Conservation (phyloP, 2,113 vertebrate genomes). For the Poeciliopsis turrubarensis region DNA sequence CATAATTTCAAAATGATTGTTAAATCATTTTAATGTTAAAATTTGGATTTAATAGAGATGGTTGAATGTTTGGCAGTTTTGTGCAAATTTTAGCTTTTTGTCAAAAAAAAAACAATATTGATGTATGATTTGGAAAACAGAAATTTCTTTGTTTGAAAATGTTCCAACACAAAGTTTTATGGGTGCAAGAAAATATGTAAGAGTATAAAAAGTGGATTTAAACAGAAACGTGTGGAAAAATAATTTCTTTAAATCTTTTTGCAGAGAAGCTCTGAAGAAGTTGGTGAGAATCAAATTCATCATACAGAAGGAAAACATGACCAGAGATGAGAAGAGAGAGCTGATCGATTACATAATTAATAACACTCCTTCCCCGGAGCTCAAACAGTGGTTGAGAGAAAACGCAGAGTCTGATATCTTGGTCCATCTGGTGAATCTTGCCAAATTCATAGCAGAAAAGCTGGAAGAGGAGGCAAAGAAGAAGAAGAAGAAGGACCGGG, state of each 20-base stretch:
- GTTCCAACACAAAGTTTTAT: too few relatives aligned
- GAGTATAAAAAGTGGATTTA: too few relatives aligned
- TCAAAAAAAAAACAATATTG: too few relatives aligned
- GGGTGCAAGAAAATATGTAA: too few relatives aligned
- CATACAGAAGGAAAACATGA: neutral
- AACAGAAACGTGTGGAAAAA: too few relatives aligned
- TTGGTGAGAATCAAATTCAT: neutral
- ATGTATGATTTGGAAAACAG: too few relatives aligned
- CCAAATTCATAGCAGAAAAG: neutral
- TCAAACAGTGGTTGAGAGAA: neutral
- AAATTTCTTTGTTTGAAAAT: too few relatives aligned
- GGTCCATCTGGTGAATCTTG: neutral
- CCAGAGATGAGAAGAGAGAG: neutral
- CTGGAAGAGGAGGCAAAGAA: neutral
- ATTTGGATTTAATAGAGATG: too few relatives aligned
- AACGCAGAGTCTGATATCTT: neutral
- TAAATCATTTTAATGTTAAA: neutral
- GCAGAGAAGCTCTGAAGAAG: neutral
- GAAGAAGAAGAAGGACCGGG: neutral
- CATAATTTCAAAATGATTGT: neutral
- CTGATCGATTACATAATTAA: neutral
- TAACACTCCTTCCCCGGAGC: neutral
- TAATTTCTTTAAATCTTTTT: neutral
- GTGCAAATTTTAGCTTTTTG: too few relatives aligned
- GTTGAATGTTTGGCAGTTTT: too few relatives aligned